Evolutionary conservation across 2,888 invertebrate genomes (phyloP), one percentile per base, ranked within the genome.

Genomic region (Pterostichus niger): DNA sequence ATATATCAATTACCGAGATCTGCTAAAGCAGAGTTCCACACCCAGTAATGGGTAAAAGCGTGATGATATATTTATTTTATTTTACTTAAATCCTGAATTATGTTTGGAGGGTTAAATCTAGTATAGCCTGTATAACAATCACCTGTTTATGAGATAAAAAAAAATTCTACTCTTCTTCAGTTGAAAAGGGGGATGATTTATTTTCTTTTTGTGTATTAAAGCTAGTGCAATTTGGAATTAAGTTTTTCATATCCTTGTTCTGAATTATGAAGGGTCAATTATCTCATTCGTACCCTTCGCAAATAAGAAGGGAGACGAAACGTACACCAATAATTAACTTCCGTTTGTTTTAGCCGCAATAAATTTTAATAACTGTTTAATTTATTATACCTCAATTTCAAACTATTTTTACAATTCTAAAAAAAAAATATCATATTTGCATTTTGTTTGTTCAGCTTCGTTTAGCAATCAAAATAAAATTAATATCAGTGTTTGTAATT

Each of bases 351-450:
- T 59, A 64, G 11, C 11, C 33, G 49, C 35, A 64, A 79, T 79
- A 54, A 79, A 79, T 79, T 79, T 79, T 79, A 79, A 79, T 79
- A 68, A 79, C 68, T 68, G 49, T 68, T 68, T 49, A 79, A 79
- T 79, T 56, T 78, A 54, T 56, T 56, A 56, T 78, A 78, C 44
- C 17, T 71, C 15, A 24, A 71, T 44, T 71, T 71, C 17, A 15
- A 71, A 71, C 68, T 71, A 71, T 44, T 24, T 24, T 24, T 3
- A 1, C 3, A 24, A 3, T 24, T 24, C 24, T 24, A 24, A 24
- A 24, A 24, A 24, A 24, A 24, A 24, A 24, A 24, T 24, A 24
- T 24, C 24, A 24, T 24, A 24, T 24, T 24, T 3, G 24, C 24
- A 3, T 24, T 24, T 2, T 24, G 24, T 24, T n/a, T n/a, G n/a